phyloP scores from a whole-genome alignment of 2,113 vertebrate species.

The Poeciliopsis prolifica region DNA sequence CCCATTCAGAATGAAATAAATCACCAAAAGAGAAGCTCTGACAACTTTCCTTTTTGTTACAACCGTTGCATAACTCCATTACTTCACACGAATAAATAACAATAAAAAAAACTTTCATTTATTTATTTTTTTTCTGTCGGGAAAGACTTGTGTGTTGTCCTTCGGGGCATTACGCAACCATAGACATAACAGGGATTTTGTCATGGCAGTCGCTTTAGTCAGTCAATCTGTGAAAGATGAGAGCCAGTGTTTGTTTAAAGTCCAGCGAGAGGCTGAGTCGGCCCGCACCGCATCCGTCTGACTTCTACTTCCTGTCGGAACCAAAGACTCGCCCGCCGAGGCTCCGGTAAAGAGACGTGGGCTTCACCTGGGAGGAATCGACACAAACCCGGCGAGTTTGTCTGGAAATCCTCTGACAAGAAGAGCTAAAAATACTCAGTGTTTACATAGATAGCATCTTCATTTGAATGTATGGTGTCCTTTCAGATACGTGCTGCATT shows the following conservation, averaged over 20 bases:
- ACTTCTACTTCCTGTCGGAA: constrained; percentile 12
- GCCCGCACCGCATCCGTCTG: not conserved
- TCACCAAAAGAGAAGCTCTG: not conserved
- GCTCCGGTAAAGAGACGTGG: constrained; percentile 9
- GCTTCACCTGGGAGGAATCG: constrained; percentile 9
- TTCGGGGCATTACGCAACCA: not conserved
- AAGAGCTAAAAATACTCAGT: not conserved
- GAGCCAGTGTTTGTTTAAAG: constrained; percentile 4
- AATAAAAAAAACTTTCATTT: too few relatives aligned
- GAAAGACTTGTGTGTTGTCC: not conserved
- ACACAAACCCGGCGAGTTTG: not conserved
- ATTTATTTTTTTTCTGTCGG: too few relatives aligned
- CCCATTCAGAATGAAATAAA: constrained; percentile 9
- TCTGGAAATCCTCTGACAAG: not conserved
- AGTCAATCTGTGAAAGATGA: not conserved
- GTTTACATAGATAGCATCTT: not conserved
- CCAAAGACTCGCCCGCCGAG: constrained; percentile 12
- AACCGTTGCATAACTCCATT: not conserved
- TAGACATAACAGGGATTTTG: not conserved
- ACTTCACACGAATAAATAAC: not conserved
- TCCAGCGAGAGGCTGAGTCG: not conserved
- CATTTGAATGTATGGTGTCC: too few relatives aligned
- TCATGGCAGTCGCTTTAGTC: not conserved
- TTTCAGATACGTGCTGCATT: too few relatives aligned
- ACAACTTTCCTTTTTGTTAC: not conserved